These are phyloP conservation scores for Nothoprocta pentlandii DNA, from an alignment of 2,113 vertebrate species.

Conservation along the genomic window DNA sequence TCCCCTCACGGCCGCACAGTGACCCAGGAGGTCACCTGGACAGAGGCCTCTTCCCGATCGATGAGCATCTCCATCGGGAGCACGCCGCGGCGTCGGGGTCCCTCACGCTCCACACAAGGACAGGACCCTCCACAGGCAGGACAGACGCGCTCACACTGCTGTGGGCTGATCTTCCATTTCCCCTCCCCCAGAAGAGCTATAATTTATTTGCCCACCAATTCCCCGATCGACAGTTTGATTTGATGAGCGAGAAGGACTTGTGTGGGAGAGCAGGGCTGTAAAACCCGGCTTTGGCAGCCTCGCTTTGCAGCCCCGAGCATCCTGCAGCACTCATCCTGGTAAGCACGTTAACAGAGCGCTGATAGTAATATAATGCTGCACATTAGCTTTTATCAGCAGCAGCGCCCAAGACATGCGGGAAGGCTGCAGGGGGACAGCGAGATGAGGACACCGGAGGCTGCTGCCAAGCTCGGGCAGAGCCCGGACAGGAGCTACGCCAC, in stretches of 20 bases:
- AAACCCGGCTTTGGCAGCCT: not conserved
- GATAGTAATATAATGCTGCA: not conserved
- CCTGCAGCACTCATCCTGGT: not conserved
- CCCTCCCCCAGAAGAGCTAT: not conserved
- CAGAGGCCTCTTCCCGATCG: not conserved
- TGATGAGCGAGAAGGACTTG: not conserved
- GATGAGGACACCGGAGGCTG: not conserved
- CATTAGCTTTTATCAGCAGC: not conserved
- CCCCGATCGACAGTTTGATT: not conserved
- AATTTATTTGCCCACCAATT: not conserved
- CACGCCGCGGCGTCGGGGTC: fast-evolving
- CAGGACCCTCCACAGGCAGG: not conserved
- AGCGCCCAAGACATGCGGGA: not conserved
- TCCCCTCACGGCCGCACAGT: fast-evolving
- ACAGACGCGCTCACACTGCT: not conserved
- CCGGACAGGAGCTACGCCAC: too few relatives aligned
- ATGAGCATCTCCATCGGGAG: fast-evolving
- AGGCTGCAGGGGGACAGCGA: not conserved
- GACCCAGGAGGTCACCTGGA: fast-evolving
- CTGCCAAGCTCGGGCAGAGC: not conserved
- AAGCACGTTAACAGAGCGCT: not conserved
- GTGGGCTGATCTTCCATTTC: not conserved
- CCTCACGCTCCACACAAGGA: not conserved
- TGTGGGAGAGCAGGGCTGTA: not conserved
- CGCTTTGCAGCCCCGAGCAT: not conserved